Evolutionary conservation across 2,888 invertebrate species (phyloP), one percentile per base, ranked within the genome.

Genomic region (Gisinianus flammeolus): DNA sequence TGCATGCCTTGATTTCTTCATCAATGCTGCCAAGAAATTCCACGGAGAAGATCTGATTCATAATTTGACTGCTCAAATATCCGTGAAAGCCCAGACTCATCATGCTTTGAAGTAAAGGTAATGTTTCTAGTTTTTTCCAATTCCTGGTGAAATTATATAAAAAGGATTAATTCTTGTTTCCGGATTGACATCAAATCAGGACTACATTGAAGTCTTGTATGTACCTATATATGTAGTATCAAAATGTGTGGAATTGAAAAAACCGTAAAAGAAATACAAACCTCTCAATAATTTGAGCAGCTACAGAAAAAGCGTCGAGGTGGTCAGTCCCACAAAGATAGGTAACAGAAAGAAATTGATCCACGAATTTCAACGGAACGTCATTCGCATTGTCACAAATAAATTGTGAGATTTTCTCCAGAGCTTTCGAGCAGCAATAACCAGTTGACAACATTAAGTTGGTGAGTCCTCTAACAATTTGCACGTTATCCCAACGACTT

Each of bases 11-110:
- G 71, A 91, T 87, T 86, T 91, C 91, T 6, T 87, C 87, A 83
- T 91, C 91, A 0, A 91, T 85, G 82, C 89, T 88, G 81, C 90
- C 89, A 82, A 91, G 88, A 85, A 91, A 91, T 76, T 89, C 88
- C 0, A 90, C 88, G 81, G 89, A 90, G 85, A 91, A 91, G 64
- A 91, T 89, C 82, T 88, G 87, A 83, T 89, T 88, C 28, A 90
- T 87, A 16, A 91, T 86, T 28, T 88, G 86, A 69, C 87, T 87
- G 0, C 90, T 88, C 64, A 91, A 86, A 19, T 86, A 85, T 81
- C 90, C 88, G 83, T 89, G 90, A 85, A 87, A 90, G 80, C 89
- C 88, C 16, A 91, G 85, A 0, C 90, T 88, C 22, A 91, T 84
- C 66, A 89, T 88, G 16, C 88, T 86, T 83, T 90, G 89, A 10